These are phyloP conservation scores for Leiothrix lutea DNA, from an alignment of 2,113 vertebrate species.

Conservation along the genomic window DNA sequence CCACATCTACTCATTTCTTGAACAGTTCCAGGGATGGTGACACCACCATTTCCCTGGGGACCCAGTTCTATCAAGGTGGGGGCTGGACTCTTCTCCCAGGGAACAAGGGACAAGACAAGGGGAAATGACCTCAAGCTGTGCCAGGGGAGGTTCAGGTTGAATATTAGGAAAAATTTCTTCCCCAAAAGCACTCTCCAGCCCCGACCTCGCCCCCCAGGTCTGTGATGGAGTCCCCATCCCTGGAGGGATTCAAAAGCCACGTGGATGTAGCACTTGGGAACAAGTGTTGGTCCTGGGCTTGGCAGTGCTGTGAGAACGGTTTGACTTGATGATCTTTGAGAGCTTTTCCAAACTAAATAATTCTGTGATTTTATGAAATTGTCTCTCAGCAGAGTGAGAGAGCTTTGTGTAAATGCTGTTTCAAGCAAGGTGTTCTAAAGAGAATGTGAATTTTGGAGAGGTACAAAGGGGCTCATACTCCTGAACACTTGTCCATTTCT, in stretches of 20 bases:
- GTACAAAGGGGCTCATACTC: neutral
- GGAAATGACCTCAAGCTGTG: fast-evolving
- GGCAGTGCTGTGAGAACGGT: neutral
- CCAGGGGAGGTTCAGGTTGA: neutral
- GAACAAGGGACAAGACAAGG: neutral
- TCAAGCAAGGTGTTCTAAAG: neutral
- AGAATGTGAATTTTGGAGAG: conserved; percentile 24
- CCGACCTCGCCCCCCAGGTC: neutral
- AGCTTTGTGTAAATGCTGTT: neutral
- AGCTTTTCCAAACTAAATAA: neutral
- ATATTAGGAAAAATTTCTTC: neutral
- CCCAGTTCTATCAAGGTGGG: neutral
- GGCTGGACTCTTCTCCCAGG: fast-evolving
- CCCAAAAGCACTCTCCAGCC: fast-evolving
- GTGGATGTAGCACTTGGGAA: neutral
- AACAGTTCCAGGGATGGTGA: neutral
- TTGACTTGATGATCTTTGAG: neutral
- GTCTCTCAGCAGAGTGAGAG: neutral
- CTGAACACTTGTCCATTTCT: neutral
- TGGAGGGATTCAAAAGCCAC: neutral
- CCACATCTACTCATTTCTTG: neutral
- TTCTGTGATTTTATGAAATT: neutral
- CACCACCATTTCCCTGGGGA: neutral
- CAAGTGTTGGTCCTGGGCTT: neutral
- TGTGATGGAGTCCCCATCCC: neutral